Percentiles rank a stretch among this genome's conserved stretches.
Conservation (phyloP, 1,140 invertebrate genomes). For the Lepidurus packardi region DNA sequence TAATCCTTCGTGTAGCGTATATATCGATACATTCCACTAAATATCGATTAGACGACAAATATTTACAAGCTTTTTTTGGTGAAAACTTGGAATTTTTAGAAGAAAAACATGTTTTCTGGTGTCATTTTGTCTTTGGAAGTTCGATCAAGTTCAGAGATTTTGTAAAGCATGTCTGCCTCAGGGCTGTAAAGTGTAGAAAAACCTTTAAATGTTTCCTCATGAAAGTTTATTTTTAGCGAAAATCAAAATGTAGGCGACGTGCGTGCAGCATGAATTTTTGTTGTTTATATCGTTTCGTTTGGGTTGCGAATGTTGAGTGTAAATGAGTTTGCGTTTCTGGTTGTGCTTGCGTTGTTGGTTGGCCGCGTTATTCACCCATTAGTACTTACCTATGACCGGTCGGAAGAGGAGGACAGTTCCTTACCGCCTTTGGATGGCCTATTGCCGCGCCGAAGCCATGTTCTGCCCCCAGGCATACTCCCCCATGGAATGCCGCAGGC, state of each 20-base stretch:
- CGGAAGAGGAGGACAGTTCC: constrained; percentile 84
- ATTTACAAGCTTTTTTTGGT: too few species aligned
- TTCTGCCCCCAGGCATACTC: constrained; percentile 78
- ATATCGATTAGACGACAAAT: too few species aligned
- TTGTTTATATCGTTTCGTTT: constrained; percentile 35
- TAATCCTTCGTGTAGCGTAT: too few species aligned
- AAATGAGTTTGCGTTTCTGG: constrained; percentile 22
- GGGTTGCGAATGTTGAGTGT: constrained; percentile 27
- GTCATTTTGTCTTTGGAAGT: neutral
- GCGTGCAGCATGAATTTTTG: constrained; percentile 29
- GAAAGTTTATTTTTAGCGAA: neutral
- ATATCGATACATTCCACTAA: too few species aligned
- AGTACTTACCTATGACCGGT: constrained; percentile 96
- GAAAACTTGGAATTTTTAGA: neutral
- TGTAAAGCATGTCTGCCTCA: neutral
- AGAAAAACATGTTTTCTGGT: neutral
- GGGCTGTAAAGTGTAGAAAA: neutral
- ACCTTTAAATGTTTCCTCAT: constrained; percentile 9
- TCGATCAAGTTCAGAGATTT: neutral
- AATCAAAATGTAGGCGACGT: constrained; percentile 25
- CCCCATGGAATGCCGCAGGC: constrained; percentile 89
- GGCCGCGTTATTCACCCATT: constrained; percentile 39
- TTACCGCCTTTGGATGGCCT: constrained; percentile 57
- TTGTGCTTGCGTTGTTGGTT: constrained; percentile 28
- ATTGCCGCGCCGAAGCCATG: constrained; percentile 63